A percentile compares a stretch with the other conserved stretches of the same genome.
These are phyloP conservation scores for Latrodectus geometricus DNA, from an alignment of 1,140 invertebrate species.

Conservation along the genomic window DNA sequence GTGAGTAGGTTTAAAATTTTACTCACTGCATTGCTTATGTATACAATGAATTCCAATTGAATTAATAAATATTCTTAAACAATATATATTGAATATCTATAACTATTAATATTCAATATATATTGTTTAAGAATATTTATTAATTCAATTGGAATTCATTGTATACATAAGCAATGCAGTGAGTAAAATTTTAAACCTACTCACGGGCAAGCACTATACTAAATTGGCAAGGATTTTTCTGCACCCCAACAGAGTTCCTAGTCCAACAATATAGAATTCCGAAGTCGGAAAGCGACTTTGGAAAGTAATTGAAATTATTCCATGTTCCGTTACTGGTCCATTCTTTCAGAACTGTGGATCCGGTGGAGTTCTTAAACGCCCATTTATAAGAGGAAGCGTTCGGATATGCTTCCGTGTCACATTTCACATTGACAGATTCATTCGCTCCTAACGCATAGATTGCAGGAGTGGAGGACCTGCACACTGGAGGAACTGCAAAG, in stretches of 20 bases:
- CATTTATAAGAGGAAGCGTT: constrained; percentile 79
- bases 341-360: constrained; percentile 76
- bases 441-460: constrained; percentile 84
- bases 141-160: too few species aligned
- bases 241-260: constrained; percentile 81
- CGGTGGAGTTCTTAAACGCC: constrained; percentile 92
- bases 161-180: too few species aligned
- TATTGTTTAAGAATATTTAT: too few species aligned
- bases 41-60: too few species aligned
- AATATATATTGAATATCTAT: too few species aligned
- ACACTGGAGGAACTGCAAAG: constrained; percentile 64
- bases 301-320: constrained; percentile 60
- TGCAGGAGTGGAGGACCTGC: constrained; percentile 71
- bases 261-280: constrained; percentile 88
- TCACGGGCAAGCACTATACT: constrained; percentile 62
- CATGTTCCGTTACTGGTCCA: constrained; percentile 65
- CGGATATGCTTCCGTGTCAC: constrained; percentile 87
- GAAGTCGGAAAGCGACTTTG: constrained; percentile 84
- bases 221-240: constrained; percentile 81
- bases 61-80: too few species aligned
- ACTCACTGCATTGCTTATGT: too few species aligned
- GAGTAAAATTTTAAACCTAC: constrained; percentile 22
- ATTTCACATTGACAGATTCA: constrained; percentile 80
- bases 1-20: constrained; percentile 51
- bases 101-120: too few species aligned